Percentiles rank a stretch among this genome's conserved stretches.
phyloP scores from a whole-genome alignment of 2,888 invertebrate species.

The Nymphalis polychloros region DNA sequence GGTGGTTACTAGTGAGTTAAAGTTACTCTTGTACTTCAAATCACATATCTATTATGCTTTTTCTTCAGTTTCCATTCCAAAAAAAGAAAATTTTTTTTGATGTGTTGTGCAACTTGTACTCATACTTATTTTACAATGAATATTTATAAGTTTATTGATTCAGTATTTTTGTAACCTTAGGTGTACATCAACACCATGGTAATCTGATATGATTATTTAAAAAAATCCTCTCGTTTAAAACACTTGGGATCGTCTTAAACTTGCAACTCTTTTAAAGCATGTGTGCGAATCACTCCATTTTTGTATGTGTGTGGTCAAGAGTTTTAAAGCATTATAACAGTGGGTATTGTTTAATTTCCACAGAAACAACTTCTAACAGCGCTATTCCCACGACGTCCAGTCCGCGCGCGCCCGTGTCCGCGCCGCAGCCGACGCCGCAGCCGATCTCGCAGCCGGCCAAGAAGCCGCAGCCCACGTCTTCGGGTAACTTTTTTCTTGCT shows the following conservation, averaged over 20 bases:
- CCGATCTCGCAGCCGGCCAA: slow-evolving; percentile 41
- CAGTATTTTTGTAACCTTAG: no score
- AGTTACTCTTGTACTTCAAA: no score
- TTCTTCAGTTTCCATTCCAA: no score
- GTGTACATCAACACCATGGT: no score
- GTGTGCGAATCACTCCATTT: not conserved
- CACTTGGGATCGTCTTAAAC: not conserved
- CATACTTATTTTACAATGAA: no score
- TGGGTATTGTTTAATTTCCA: not conserved
- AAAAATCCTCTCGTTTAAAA: no score
- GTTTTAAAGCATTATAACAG: not conserved
- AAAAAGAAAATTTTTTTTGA: no score
- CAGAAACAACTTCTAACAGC: slow-evolving; percentile 42
- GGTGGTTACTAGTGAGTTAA: no score
- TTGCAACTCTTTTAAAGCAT: not conserved
- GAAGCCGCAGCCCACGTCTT: slow-evolving; percentile 66
- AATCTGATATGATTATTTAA: no score
- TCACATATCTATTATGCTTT: no score
- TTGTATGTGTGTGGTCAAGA: not conserved
- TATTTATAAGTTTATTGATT: no score
- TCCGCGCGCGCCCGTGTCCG: slow-evolving; percentile 35
- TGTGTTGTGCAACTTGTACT: no score
- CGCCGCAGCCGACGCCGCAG: slow-evolving; percentile 37
- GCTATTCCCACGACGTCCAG: slow-evolving; percentile 39
- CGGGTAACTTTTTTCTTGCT: slow-evolving; percentile 51